phyloP scores from a whole-genome alignment of 2,888 invertebrate species.

The Bembecia ichneumoniformis region DNA sequence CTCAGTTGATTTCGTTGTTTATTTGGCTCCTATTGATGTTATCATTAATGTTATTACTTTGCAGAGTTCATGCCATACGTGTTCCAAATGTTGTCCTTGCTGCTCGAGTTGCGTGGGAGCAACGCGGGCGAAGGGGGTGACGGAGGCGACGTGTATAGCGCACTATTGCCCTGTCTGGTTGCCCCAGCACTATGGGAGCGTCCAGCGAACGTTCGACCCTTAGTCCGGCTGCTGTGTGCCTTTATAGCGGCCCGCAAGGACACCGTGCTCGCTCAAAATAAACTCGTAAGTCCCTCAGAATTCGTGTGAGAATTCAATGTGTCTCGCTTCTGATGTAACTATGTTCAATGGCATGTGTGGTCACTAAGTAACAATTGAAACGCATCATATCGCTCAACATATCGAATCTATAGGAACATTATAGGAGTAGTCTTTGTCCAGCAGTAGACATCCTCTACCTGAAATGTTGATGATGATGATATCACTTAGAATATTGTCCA shows the following conservation, averaged over 20 bases:
- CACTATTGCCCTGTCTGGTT: slow-evolving; percentile 90
- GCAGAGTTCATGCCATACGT: slow-evolving; percentile 98
- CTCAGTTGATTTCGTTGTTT: no score
- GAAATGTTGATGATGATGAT: no score
- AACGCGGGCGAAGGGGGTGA: slow-evolving; percentile 72
- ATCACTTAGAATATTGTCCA: no score
- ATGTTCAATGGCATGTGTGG: no score
- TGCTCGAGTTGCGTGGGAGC: slow-evolving; percentile 82
- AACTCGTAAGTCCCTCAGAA: slow-evolving; percentile 74
- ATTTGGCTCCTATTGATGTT: background rate
- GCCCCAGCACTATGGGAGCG: slow-evolving; percentile 94
- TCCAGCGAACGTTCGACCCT: slow-evolving; percentile 92
- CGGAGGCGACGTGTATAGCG: slow-evolving; percentile 88
- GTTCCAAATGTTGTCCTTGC: slow-evolving; percentile 94
- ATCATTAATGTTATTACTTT: slow-evolving; percentile 16
- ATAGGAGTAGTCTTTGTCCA: no score
- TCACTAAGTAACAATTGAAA: no score
- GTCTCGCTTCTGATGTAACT: no score
- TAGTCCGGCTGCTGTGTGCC: slow-evolving; percentile 92
- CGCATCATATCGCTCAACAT: no score
- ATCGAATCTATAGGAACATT: no score
- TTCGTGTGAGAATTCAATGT: no score
- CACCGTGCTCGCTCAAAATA: slow-evolving; percentile 68
- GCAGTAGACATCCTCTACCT: no score
- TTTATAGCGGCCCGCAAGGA: slow-evolving; percentile 74